Conservation (phyloP, 2,113 vertebrate species). For the Oncorhynchus nerka region DNA sequence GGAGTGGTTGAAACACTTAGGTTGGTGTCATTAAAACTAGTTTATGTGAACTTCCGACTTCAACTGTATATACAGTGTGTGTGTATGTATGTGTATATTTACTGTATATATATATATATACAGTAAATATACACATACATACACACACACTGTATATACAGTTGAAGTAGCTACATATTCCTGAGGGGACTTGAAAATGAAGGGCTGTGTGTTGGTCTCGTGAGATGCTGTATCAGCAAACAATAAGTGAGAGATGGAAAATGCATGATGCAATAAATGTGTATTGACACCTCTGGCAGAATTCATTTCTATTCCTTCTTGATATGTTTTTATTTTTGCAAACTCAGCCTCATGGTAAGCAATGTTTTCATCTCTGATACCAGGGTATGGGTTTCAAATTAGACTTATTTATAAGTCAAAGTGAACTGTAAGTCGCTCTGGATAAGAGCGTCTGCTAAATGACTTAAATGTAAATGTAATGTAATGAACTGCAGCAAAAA, state of each 20-base stretch:
- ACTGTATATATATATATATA: no score
- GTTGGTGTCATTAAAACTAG: no score
- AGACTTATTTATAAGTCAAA: not conserved
- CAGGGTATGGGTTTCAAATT: slow-evolving; percentile 15
- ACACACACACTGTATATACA: no score
- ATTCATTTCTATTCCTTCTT: slow-evolving; percentile 43
- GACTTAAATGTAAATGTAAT: no score
- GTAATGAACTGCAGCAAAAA: not conserved
- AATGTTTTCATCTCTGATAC: slow-evolving; percentile 4
- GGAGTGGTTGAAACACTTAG: no score
- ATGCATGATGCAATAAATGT: slow-evolving; percentile 50
- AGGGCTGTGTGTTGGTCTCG: slow-evolving; percentile 31
- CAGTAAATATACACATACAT: slow-evolving; percentile 24
- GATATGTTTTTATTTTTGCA: slow-evolving; percentile 43
- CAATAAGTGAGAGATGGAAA: slow-evolving; percentile 21
- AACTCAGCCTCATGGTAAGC: slow-evolving; percentile 11
- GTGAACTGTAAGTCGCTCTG: no score
- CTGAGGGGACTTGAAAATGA: slow-evolving; percentile 39
- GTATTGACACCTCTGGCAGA: slow-evolving; percentile 54
- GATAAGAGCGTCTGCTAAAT: no score
- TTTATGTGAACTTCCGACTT: no score
- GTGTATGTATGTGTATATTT: slow-evolving; percentile 19
- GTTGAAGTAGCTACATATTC: not conserved
- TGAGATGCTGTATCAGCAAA: slow-evolving; percentile 52
- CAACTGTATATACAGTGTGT: no score